phyloP scores from a whole-genome alignment of 2,888 invertebrate species.

The Brenthis daphne region DNA sequence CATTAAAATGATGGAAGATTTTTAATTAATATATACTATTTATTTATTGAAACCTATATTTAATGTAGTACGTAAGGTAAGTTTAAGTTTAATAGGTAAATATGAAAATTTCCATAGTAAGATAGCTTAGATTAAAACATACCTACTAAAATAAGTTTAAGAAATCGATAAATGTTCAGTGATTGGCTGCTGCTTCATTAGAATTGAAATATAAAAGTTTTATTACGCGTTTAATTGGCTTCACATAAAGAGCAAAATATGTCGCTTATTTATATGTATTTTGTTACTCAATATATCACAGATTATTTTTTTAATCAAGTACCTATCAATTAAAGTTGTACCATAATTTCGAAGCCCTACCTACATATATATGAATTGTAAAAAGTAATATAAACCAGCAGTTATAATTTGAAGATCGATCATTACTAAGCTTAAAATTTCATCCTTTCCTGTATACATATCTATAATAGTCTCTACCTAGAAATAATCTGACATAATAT shows the following conservation, averaged over 20 bases:
- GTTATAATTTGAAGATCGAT: neutral
- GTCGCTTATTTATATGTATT: too few species aligned
- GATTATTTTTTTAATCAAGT: too few species aligned
- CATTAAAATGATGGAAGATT: constrained; percentile 47
- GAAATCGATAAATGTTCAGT: constrained; percentile 19
- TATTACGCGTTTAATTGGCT: neutral
- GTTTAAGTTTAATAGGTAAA: constrained; percentile 53
- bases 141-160: constrained; percentile 43
- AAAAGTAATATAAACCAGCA: neutral
- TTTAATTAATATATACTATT: constrained; percentile 78
- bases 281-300: too few species aligned
- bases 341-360: too few species aligned
- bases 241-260: too few species aligned
- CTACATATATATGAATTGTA: neutral
- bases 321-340: too few species aligned
- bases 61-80: constrained; percentile 58
- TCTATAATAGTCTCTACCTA: constrained; percentile 27
- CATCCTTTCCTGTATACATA: constrained; percentile 14
- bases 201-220: neutral
- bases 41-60: constrained; percentile 77
- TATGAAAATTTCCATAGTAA: constrained; percentile 73
- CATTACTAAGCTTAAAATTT: constrained; percentile 6
- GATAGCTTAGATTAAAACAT: constrained; percentile 48
- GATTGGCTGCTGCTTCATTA: constrained; percentile 20
- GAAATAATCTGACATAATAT: constrained; percentile 26